A percentile compares a stretch with the other conserved stretches of the same genome.
phyloP scores from a whole-genome alignment of 2,797 vertebrate species.

The Netta rufina region DNA sequence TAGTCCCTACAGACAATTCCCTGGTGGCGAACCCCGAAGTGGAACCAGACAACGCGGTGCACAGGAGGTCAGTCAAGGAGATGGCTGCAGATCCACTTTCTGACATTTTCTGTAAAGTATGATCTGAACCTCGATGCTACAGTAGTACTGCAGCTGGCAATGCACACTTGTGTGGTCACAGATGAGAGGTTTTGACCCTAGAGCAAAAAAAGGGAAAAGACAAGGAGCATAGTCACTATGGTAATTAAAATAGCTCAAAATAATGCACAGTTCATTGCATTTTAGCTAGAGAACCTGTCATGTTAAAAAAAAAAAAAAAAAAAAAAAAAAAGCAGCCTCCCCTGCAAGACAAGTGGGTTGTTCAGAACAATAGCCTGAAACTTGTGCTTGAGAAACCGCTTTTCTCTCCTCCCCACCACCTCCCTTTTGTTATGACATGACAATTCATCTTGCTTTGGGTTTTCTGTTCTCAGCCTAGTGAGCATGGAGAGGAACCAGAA shows the following conservation, averaged over 20 bases:
- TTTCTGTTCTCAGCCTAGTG: neutral
- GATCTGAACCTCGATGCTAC: neutral
- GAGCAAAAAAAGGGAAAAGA: neutral
- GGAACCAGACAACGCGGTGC: neutral
- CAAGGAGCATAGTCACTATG: neutral
- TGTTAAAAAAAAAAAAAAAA: neutral
- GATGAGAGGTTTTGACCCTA: conserved; percentile 21
- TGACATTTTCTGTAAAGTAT: neutral
- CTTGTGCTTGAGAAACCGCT: neutral
- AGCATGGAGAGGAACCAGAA: conserved; percentile 19
- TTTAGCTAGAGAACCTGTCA: neutral
- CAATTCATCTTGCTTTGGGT: conserved; percentile 22
- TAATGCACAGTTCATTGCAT: neutral
- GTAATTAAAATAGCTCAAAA: conserved; percentile 2
- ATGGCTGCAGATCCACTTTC: conserved; percentile 10
- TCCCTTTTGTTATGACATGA: neutral
- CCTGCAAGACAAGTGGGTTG: neutral
- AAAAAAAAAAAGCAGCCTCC: neutral
- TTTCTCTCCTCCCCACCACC: neutral
- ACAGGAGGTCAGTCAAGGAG: conserved; percentile 47
- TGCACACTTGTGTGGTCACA: neutral
- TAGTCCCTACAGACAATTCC: neutral
- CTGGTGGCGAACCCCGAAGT: neutral
- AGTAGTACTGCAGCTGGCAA: conserved; percentile 33
- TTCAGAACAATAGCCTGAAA: neutral